phyloP scores from a whole-genome alignment of 2,888 invertebrate genomes.

The Physocephala rufipes region DNA sequence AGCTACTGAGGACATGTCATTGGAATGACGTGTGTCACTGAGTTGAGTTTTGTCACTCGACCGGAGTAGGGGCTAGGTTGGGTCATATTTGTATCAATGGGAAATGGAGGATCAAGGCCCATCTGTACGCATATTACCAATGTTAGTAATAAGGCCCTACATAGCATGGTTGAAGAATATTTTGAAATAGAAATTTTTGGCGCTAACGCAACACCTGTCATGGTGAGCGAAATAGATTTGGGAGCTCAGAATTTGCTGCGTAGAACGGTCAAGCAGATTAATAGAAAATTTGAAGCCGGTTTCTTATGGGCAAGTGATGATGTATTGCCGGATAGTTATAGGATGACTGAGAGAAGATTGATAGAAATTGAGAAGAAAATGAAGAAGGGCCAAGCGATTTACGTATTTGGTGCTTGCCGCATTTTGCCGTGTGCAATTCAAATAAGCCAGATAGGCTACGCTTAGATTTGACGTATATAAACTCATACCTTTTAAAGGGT shows the following conservation, averaged over 20 bases:
- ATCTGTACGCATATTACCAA: conserved; percentile 9
- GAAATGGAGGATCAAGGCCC: background rate
- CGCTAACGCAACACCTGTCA: background rate
- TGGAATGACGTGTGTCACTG: conserved; percentile 36
- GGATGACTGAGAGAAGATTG: conserved; percentile 44
- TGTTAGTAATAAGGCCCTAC: conserved; percentile 3
- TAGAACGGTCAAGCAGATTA: conserved; percentile 1
- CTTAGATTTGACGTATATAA: conserved; percentile 49
- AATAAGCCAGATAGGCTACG: conserved; percentile 50
- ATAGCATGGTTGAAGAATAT: too few species aligned
- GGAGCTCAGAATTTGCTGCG: conserved; percentile 18
- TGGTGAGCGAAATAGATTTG: conserved; percentile 21
- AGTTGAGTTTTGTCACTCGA: conserved; percentile 33
- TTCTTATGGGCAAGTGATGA: conserved; percentile 22
- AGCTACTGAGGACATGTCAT: conserved; percentile 27
- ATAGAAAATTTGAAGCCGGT: conserved; percentile 26
- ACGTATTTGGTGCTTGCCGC: conserved; percentile 47
- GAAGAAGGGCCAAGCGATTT: conserved; percentile 31
- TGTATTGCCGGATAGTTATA: conserved; percentile 31
- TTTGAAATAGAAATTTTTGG: conserved; percentile 30
- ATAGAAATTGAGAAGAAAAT: conserved; percentile 42
- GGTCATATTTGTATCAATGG: conserved; percentile 28
- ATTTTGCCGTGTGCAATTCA: conserved; percentile 49
- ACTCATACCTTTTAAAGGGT: conserved; percentile 51
- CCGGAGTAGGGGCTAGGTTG: conserved; percentile 34